A percentile compares a stretch with the other conserved stretches of the same genome.
phyloP scores from a whole-genome alignment of 2,797 vertebrate species.

The Lepus townsendii region DNA sequence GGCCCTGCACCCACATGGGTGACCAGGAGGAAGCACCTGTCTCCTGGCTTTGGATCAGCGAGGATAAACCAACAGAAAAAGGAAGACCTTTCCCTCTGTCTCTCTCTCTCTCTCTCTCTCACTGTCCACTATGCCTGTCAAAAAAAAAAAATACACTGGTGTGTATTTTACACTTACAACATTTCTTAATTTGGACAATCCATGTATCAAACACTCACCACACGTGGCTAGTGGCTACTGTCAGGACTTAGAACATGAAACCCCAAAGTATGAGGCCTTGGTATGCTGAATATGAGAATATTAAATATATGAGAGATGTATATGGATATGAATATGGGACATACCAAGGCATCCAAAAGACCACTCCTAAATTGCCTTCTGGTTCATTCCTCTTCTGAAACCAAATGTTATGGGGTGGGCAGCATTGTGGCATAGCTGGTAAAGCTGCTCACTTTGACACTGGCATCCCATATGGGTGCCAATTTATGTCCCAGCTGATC shows the following conservation, averaged over 20 bases:
- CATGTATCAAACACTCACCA: neutral
- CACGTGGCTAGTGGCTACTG: neutral
- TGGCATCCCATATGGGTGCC: no score
- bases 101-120: no score
- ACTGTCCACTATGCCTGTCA: neutral
- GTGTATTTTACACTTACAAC: neutral
- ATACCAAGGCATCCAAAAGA: neutral
- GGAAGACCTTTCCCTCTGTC: no score
- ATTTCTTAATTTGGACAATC: neutral
- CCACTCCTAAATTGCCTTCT: neutral
- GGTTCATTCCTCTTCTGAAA: neutral
- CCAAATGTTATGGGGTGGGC: neutral
- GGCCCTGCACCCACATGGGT: no score
- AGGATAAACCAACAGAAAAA: no score
- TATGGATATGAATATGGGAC: neutral
- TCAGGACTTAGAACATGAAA: neutral
- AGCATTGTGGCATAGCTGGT: no score
- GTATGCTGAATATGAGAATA: neutral
- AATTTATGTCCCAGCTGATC: no score
- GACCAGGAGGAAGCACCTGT: no score
- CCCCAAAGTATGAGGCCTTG: neutral
- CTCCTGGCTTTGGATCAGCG: no score
- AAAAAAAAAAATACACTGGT: neutral
- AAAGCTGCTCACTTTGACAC: neutral
- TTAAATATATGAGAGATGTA: neutral